phyloP scores from a whole-genome alignment of 2,888 invertebrate species.

The Caenorhabditis sp. region DNA sequence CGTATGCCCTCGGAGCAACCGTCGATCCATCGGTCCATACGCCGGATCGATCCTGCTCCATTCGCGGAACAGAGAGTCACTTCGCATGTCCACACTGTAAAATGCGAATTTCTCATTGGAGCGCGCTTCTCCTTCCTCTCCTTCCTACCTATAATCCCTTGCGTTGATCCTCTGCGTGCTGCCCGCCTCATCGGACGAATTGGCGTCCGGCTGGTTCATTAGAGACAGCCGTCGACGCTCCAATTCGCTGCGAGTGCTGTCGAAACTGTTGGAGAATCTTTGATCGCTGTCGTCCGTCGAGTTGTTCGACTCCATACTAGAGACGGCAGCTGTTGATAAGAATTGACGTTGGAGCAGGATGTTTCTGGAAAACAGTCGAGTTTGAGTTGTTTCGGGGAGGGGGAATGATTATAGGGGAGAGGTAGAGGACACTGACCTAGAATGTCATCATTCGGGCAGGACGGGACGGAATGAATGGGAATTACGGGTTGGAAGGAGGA shows the following conservation, averaged over 20 bases:
- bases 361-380: slow-evolving; percentile 52
- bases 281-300: slow-evolving; percentile 68
- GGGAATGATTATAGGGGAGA: no score
- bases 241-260: slow-evolving; percentile 69
- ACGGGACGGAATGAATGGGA: no score
- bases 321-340: slow-evolving; percentile 69
- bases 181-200: slow-evolving; percentile 60
- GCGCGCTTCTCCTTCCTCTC: no score
- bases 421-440: no score
- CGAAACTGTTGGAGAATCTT: slow-evolving; percentile 68
- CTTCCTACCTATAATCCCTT: slow-evolving; percentile 65
- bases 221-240: slow-evolving; percentile 69
- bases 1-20: slow-evolving; percentile 52
- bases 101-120: neutral
- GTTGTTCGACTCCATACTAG: slow-evolving; percentile 69
- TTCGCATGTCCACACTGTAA: slow-evolving; percentile 68
- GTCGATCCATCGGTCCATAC: slow-evolving; percentile 52
- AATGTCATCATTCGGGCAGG: slow-evolving; percentile 5
- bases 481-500: no score
- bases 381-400: slow-evolving; percentile 4
- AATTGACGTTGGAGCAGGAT: slow-evolving; percentile 72
- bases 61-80: slow-evolving; percentile 68
- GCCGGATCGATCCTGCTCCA: slow-evolving; percentile 73
- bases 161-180: slow-evolving; percentile 35
- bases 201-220: slow-evolving; percentile 55